A percentile compares a stretch with the other conserved stretches of the same genome.
These are phyloP conservation scores for Pandemis heparana DNA, from an alignment of 2,888 invertebrate species.

Conservation along the genomic window DNA sequence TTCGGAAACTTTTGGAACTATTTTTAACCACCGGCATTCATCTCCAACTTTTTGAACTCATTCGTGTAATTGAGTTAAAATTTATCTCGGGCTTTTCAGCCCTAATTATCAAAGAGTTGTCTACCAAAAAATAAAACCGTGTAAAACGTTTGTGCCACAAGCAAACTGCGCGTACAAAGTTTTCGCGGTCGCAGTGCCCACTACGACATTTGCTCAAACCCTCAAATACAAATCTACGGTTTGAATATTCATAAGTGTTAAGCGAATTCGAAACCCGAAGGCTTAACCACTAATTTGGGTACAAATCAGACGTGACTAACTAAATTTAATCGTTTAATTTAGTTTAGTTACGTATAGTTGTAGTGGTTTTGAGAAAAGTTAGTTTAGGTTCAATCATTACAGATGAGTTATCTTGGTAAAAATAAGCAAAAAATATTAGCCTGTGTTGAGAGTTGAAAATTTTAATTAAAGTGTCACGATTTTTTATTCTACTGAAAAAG, in stretches of 20 bases:
- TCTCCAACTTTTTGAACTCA: no score
- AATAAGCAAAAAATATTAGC: background rate
- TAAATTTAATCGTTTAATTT: slow-evolving; percentile 52
- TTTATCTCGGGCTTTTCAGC: background rate
- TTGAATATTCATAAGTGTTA: slow-evolving; percentile 66
- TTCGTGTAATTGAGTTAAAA: background rate
- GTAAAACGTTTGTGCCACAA: background rate
- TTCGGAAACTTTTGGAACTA: no score
- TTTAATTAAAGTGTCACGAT: background rate
- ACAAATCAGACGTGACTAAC: slow-evolving; percentile 62
- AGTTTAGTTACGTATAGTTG: slow-evolving; percentile 23
- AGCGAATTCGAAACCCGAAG: slow-evolving; percentile 52
- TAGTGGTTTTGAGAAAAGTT: slow-evolving; percentile 13
- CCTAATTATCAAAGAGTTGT: background rate
- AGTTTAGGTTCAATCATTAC: background rate
- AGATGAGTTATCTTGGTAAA: background rate
- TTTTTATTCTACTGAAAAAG: background rate
- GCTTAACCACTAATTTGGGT: slow-evolving; percentile 57
- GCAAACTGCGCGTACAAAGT: slow-evolving; percentile 15
- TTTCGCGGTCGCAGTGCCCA: slow-evolving; percentile 36
- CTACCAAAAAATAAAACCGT: background rate
- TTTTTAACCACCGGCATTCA: no score
- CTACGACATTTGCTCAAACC: slow-evolving; percentile 51
- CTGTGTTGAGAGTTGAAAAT: no score
- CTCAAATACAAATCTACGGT: slow-evolving; percentile 47